phyloP scores from a whole-genome alignment of 2,797 vertebrate genomes.

The Peromyscus nudipes region DNA sequence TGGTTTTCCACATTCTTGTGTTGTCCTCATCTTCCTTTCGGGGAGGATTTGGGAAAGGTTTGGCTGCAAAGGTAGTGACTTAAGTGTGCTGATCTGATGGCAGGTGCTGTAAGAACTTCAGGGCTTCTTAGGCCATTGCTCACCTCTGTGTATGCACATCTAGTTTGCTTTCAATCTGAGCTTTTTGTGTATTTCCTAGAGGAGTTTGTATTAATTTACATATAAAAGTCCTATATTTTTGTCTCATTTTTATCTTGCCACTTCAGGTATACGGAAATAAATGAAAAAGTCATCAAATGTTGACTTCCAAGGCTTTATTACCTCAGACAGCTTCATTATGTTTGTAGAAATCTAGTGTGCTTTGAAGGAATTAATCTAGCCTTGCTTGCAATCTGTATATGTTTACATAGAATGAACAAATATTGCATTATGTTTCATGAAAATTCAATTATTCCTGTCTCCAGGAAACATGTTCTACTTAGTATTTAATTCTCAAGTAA shows the following conservation, averaged over 20 bases:
- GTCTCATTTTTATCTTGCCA: constrained; percentile 77
- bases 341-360: constrained; percentile 81
- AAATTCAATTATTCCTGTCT: constrained; percentile 85
- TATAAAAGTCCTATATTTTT: constrained; percentile 75
- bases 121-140: constrained; percentile 4
- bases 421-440: constrained; percentile 82
- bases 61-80: background rate
- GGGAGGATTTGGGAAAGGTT: background rate
- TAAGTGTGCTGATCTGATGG: background rate
- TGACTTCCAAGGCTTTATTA: constrained; percentile 85
- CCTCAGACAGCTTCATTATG: constrained; percentile 84
- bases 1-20: background rate
- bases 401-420: constrained; percentile 86
- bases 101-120: background rate
- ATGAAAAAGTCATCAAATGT: constrained; percentile 77
- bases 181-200: constrained; percentile 60
- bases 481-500: constrained; percentile 81
- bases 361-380: constrained; percentile 86
- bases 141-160: background rate
- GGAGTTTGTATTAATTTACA: constrained; percentile 79
- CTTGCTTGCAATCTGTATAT: constrained; percentile 82
- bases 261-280: constrained; percentile 81
- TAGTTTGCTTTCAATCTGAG: constrained; percentile 52
- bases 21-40: background rate
- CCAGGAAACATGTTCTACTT: constrained; percentile 78